Evolutionary conservation across 2,113 vertebrate species (phyloP).

Genomic region (Calyptommatus sinebrachiatus): DNA sequence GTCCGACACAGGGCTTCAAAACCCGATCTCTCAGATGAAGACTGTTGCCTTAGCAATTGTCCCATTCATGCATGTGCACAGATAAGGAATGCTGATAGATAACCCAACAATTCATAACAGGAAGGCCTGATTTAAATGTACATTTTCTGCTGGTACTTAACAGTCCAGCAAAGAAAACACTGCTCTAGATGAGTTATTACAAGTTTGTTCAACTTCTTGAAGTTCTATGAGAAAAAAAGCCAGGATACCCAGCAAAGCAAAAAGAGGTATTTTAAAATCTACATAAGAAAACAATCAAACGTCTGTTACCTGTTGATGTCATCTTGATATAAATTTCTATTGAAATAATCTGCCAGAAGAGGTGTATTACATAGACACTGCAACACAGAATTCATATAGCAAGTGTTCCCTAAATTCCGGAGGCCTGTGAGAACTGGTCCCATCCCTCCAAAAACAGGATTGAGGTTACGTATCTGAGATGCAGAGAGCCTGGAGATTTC

Average conservation of each 20-base stretch:
- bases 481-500: constrained; percentile 91
- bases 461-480: constrained; percentile 91
- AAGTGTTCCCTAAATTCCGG: constrained; percentile 95
- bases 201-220: background rate
- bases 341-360: constrained; percentile 91
- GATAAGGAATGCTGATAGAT: too few relatives aligned
- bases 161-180: too few relatives aligned
- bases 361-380: constrained; percentile 96
- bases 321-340: constrained; percentile 88
- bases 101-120: too few relatives aligned
- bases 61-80: too few relatives aligned
- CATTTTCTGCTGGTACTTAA: too few relatives aligned
- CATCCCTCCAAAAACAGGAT: constrained; percentile 89
- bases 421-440: constrained; percentile 92
- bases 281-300: background rate
- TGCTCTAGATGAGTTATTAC: too few relatives aligned
- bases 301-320: constrained; percentile 91
- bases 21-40: too few relatives aligned
- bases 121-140: too few relatives aligned
- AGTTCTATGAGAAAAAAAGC: background rate
- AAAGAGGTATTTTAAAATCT: background rate
- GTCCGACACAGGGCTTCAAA: too few relatives aligned
- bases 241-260: background rate
- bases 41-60: too few relatives aligned
- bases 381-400: constrained; percentile 98